Evolutionary conservation across 2,113 vertebrate genomes (phyloP).

Genomic region (Seriola dumerili): DNA sequence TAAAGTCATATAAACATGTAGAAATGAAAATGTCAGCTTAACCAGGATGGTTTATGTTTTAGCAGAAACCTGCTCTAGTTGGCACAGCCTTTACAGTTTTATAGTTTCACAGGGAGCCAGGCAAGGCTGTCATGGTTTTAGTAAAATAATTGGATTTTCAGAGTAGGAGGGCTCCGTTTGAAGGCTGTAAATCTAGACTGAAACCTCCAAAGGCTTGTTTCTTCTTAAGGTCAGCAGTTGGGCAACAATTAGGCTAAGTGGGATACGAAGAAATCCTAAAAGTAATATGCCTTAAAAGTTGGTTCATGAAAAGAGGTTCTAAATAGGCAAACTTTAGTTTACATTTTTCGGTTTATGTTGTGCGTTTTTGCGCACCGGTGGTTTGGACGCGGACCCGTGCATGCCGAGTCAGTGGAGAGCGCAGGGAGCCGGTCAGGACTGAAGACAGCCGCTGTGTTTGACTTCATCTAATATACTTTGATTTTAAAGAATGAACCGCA

Average conservation of each 20-base stretch:
- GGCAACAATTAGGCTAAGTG: conserved; percentile 46
- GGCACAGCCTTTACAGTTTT: conserved; percentile 56
- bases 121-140: conserved; percentile 54
- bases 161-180: conserved; percentile 48
- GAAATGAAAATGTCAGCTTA: conserved; percentile 66
- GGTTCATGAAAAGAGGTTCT: not conserved
- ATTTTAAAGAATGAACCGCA: not conserved
- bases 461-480: not conserved
- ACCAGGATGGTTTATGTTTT: conserved; percentile 57
- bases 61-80: conserved; percentile 50
- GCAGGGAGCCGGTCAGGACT: not conserved
- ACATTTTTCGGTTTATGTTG: conserved; percentile 4
- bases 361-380: conserved; percentile 35
- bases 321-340: conserved; percentile 6
- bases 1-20: conserved; percentile 62
- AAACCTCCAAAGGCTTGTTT: conserved; percentile 15
- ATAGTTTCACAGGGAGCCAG: conserved; percentile 56
- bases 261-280: not conserved
- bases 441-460: not conserved
- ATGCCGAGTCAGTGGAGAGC: not conserved
- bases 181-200: conserved; percentile 62
- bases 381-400: conserved; percentile 42
- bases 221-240: conserved; percentile 44
- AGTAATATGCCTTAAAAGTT: not conserved
- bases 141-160: conserved; percentile 70